phyloP scores from a whole-genome alignment of 2,113 vertebrate species.

The Pungitius pungitius region DNA sequence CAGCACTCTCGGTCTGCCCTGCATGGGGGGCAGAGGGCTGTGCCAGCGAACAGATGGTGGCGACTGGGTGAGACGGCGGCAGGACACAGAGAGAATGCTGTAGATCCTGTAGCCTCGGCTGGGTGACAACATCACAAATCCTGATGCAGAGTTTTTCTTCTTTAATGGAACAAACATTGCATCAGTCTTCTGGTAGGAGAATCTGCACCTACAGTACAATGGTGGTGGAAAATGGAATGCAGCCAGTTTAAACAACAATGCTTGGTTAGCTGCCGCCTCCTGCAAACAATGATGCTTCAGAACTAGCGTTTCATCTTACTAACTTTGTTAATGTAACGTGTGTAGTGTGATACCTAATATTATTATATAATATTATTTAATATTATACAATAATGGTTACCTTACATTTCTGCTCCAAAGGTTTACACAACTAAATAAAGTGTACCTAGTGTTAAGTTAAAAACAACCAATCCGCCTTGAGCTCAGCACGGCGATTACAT shows the following conservation, averaged over 20 bases:
- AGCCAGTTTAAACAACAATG: constrained; percentile 6
- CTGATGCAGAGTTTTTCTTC: constrained; percentile 63
- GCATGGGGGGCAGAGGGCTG: constrained; percentile 41
- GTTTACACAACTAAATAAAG: neutral
- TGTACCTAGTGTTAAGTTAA: neutral
- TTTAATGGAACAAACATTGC: constrained; percentile 46
- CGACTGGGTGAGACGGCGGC: constrained; percentile 53
- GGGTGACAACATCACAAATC: constrained; percentile 62
- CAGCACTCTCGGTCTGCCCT: constrained; percentile 65
- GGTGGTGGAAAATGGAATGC: constrained; percentile 22
- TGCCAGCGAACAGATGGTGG: constrained; percentile 79
- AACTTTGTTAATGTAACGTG: neutral
- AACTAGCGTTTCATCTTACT: neutral
- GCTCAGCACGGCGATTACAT: no score
- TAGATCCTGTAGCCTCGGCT: constrained; percentile 57
- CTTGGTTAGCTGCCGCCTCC: neutral
- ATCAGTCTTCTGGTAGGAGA: constrained; percentile 32
- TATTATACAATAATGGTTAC: neutral
- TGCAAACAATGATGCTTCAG: neutral
- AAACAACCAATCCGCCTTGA: no score
- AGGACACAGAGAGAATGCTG: constrained; percentile 51
- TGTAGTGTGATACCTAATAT: neutral
- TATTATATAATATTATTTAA: neutral
- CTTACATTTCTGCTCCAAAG: neutral
- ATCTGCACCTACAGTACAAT: constrained; percentile 59